Percentiles rank a stretch among this genome's conserved stretches.
Evolutionary conservation across 1,140 invertebrate genomes (phyloP).

Genomic region (Temnothorax nylanderi): DNA sequence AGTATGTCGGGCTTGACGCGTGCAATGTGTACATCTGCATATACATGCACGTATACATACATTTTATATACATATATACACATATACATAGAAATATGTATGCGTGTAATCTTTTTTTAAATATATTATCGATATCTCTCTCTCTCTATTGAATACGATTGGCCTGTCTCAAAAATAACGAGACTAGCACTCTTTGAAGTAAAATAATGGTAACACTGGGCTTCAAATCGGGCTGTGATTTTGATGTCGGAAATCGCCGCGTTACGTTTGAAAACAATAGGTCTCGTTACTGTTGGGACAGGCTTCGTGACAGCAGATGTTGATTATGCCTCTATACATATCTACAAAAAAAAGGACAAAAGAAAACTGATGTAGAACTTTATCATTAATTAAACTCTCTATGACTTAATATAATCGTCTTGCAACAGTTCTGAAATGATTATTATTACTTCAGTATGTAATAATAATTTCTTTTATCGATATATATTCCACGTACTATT

Average conservation of each 20-base stretch:
- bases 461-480: conserved; percentile 68
- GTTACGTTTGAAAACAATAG: conserved; percentile 25
- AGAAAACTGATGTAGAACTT: conserved; percentile 83
- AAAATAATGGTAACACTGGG: conserved; percentile 34
- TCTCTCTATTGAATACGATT: conserved; percentile 76
- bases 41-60: background rate
- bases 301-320: conserved; percentile 67
- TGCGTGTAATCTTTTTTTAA: conserved; percentile 75
- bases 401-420: conserved; percentile 82
- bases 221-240: background rate
- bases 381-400: conserved; percentile 85
- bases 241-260: background rate
- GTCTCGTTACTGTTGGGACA: conserved; percentile 35
- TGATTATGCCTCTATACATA: conserved; percentile 83
- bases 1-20: conserved; percentile 35
- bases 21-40: conserved; percentile 51
- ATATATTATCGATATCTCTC: conserved; percentile 83
- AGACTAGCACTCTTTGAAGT: background rate
- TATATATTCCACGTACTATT: conserved; percentile 60
- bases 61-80: conserved; percentile 46
- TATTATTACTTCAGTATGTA: conserved; percentile 70
- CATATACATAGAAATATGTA: conserved; percentile 49
- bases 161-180: conserved; percentile 11
- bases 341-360: conserved; percentile 82
- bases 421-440: conserved; percentile 79